These are phyloP conservation scores for Zaprionus ornatus DNA, from an alignment of 1,140 invertebrate genomes.

Conservation along the genomic window DNA sequence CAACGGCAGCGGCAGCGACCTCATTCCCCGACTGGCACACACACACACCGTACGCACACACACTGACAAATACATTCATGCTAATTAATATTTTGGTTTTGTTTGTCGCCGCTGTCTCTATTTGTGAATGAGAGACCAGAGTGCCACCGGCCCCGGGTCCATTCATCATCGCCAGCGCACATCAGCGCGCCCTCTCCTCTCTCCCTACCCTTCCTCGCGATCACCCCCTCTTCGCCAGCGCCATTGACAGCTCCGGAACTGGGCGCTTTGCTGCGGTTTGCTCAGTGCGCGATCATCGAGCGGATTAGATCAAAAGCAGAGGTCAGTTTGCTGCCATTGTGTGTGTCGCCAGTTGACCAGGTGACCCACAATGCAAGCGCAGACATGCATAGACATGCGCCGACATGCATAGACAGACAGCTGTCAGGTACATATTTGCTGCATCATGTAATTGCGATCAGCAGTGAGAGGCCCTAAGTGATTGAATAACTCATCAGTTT, in stretches of 20 bases:
- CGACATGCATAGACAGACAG: neutral
- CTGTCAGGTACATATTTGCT: neutral
- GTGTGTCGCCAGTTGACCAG: constrained; percentile 10
- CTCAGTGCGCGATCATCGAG: constrained; percentile 33
- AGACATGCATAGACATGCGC: neutral
- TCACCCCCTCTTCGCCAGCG: neutral
- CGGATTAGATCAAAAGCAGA: constrained; percentile 42
- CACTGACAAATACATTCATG: constrained; percentile 41
- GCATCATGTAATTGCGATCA: neutral
- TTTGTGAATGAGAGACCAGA: constrained; percentile 70
- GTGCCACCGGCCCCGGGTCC: constrained; percentile 40
- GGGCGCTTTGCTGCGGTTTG: constrained; percentile 71
- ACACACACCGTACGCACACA: constrained; percentile 9
- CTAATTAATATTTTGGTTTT: constrained; percentile 78
- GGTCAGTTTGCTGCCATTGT: constrained; percentile 33
- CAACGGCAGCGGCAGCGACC: constrained; percentile 29
- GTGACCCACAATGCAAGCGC: constrained; percentile 17
- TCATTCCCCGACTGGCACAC: constrained; percentile 21
- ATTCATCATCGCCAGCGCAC: constrained; percentile 58
- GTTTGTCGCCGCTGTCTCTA: constrained; percentile 46
- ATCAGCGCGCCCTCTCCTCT: constrained; percentile 7
- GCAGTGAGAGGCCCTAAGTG: neutral
- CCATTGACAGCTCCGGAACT: constrained; percentile 65
- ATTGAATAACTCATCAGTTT: neutral
- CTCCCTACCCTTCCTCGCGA: neutral